Conservation (phyloP, 1,140 invertebrate species). For the Drosophila dunni region DNA sequence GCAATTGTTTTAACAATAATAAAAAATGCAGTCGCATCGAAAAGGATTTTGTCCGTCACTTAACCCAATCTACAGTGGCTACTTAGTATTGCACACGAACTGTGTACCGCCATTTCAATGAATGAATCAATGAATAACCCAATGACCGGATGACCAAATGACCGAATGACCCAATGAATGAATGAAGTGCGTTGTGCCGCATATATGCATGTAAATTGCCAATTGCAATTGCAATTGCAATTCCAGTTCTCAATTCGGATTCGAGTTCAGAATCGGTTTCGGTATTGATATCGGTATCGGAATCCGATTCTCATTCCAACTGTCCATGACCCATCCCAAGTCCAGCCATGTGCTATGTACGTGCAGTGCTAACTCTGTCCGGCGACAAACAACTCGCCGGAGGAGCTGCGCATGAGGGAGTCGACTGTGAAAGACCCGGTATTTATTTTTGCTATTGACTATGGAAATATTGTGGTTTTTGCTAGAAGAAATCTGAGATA, state of each 20-base stretch:
- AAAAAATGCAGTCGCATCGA: conserved; percentile 43
- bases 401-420: no score
- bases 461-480: no score
- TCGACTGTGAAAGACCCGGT: no score
- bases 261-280: conserved; percentile 41
- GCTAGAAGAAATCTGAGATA: no score
- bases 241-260: conserved; percentile 57
- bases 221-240: conserved; percentile 76
- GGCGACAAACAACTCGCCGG: neutral
- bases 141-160: conserved; percentile 27
- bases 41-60: conserved; percentile 17
- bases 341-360: neutral
- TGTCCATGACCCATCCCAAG: conserved; percentile 13
- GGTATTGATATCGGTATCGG: neutral
- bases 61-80: conserved; percentile 37
- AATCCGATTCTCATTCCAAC: conserved; percentile 63
- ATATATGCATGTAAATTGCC: conserved; percentile 79
- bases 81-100: conserved; percentile 61
- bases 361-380: conserved; percentile 6
- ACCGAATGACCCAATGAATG: conserved; percentile 14
- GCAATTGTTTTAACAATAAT: conserved; percentile 71
- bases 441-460: no score
- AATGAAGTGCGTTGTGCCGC: conserved; percentile 69
- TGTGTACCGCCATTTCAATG: conserved; percentile 38
- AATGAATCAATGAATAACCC: neutral